A percentile compares a stretch with the other conserved stretches of the same genome.
phyloP scores from a whole-genome alignment of 2,797 vertebrate genomes.

The Poecilia picta region DNA sequence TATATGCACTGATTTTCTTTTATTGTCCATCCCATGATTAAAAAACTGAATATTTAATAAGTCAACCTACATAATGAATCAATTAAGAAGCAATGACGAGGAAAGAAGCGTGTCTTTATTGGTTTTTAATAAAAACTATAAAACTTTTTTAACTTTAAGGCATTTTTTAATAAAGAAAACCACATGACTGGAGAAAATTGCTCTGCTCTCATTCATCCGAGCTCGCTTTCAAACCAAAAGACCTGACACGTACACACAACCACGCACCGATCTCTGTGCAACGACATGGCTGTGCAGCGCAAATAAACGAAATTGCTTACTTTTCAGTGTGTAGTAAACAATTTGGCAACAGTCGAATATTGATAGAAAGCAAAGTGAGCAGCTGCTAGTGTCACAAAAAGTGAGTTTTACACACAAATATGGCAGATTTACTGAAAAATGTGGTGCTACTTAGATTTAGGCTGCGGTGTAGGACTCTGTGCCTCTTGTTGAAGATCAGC shows the following conservation, averaged over 20 bases:
- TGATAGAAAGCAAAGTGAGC: neutral
- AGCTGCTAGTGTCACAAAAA: neutral
- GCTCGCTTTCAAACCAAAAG: constrained; percentile 27
- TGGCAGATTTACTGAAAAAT: neutral
- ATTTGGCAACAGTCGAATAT: neutral
- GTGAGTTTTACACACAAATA: neutral
- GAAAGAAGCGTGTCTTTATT: constrained; percentile 59
- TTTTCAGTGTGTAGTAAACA: neutral
- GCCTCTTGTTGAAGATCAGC: neutral
- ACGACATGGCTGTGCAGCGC: constrained; percentile 9
- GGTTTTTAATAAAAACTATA: constrained; percentile 66
- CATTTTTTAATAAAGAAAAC: constrained; percentile 52
- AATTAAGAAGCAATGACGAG: constrained; percentile 65
- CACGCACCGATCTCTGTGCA: constrained; percentile 12
- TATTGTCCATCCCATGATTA: constrained; percentile 32
- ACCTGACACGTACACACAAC: constrained; percentile 11
- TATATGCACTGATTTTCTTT: constrained; percentile 29
- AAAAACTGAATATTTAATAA: constrained; percentile 50
- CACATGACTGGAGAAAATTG: constrained; percentile 26
- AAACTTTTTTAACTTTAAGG: constrained; percentile 63
- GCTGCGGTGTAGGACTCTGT: neutral
- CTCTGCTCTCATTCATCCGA: constrained; percentile 39
- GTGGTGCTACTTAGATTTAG: neutral
- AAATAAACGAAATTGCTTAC: neutral
- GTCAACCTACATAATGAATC: constrained; percentile 59